Percentiles rank a stretch among this genome's conserved stretches.
phyloP scores from a whole-genome alignment of 2,888 invertebrate genomes.

The Tigriopus californicus region DNA sequence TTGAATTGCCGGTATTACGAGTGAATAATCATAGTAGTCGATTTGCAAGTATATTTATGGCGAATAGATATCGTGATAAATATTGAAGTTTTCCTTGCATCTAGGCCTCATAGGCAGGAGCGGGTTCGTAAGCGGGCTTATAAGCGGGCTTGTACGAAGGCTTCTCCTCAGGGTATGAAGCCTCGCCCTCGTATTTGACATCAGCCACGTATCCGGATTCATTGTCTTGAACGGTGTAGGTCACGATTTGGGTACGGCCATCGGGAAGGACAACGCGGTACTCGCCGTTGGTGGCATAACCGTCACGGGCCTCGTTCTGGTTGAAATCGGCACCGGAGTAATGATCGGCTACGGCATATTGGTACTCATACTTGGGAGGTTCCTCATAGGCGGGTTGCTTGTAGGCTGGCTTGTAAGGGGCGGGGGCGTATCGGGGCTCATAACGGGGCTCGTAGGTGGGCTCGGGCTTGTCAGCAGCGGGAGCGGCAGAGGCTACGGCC shows the following conservation, averaged over 20 bases:
- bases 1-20: too few species aligned
- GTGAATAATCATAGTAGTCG: too few species aligned
- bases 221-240: background rate
- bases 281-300: background rate
- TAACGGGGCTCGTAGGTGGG: too few species aligned
- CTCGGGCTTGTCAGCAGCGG: too few species aligned
- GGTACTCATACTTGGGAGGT: background rate
- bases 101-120: background rate
- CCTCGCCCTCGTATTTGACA: background rate
- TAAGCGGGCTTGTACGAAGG: background rate
- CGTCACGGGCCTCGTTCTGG: background rate
- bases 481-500: too few species aligned
- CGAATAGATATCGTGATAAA: too few species aligned
- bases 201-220: background rate
- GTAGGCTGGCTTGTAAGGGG: too few species aligned
- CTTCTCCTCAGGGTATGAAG: background rate
- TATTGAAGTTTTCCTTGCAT: background rate
- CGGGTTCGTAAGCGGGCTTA: background rate
- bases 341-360: background rate
- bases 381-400: background rate
- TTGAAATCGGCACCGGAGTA: background rate
- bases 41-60: too few species aligned
- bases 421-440: too few species aligned
- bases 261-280: background rate
- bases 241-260: conserved; percentile 1